phyloP scores from a whole-genome alignment of 92 coral and sea anemone genomes.

The Parazoanthus darwini region DNA sequence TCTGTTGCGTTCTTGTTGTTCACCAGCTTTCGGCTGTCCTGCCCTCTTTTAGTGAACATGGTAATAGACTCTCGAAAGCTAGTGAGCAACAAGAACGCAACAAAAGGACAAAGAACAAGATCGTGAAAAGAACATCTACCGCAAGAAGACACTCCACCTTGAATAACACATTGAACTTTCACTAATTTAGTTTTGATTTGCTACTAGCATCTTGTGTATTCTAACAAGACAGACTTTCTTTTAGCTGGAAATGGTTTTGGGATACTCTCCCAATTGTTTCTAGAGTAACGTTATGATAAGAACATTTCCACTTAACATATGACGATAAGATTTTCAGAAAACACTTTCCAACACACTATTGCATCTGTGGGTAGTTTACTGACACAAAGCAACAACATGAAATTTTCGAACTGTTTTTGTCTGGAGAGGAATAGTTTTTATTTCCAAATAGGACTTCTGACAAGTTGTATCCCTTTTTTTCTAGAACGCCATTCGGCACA shows the following conservation, averaged over 20 bases:
- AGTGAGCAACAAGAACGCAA: too few species aligned
- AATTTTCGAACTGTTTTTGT: not conserved
- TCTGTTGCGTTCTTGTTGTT: too few species aligned
- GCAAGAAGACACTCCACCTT: too few species aligned
- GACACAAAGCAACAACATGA: not conserved
- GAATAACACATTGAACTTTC: too few species aligned
- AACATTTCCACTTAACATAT: not conserved
- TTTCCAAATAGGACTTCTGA: not conserved
- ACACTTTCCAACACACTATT: not conserved
- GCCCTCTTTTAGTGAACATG: too few species aligned
- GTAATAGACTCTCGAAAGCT: too few species aligned
- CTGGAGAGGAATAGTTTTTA: not conserved
- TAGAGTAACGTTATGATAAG: not conserved
- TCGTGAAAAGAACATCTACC: too few species aligned
- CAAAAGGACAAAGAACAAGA: too few species aligned
- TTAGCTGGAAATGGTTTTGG: not conserved
- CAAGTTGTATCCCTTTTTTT: not conserved
- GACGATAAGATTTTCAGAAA: not conserved
- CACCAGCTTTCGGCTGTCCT: too few species aligned
- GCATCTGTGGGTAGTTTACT: not conserved
- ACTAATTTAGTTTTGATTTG: too few species aligned
- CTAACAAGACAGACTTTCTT: not conserved
- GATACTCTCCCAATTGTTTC: not conserved
- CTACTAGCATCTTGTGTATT: not conserved
- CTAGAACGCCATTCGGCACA: conserved; percentile 41